A percentile compares a stretch with the other conserved stretches of the same genome.
Evolutionary conservation across 2,113 vertebrate genomes (phyloP).

Genomic region (Columbina picui): DNA sequence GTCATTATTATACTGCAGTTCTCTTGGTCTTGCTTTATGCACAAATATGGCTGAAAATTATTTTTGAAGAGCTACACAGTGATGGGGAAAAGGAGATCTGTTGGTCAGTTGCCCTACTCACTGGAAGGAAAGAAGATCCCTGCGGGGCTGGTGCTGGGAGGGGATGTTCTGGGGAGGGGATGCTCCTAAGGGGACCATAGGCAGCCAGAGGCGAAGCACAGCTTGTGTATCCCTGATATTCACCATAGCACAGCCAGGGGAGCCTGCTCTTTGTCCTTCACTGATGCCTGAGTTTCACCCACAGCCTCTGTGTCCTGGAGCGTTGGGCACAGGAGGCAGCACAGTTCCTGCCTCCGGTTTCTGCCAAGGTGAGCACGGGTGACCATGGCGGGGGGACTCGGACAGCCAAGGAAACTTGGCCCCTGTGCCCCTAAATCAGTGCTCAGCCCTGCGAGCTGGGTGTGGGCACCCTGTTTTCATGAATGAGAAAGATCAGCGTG

Average conservation of each 20-base stretch:
- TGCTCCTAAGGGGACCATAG: neutral
- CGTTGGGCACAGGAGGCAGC: rapidly evolving
- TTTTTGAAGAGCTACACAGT: neutral
- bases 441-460: neutral
- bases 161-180: neutral
- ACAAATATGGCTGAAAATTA: neutral
- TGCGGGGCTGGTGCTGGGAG: rapidly evolving
- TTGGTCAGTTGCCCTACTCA: neutral
- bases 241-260: neutral
- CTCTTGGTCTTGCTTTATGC: neutral
- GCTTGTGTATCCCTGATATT: neutral
- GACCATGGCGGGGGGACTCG: neutral
- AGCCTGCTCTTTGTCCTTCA: neutral
- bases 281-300: neutral
- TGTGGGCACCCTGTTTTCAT: neutral
- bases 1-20: neutral
- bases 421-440: neutral
- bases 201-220: neutral
- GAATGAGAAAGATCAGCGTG: neutral
- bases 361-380: rapidly evolving
- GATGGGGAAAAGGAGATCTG: neutral
- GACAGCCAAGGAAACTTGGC: neutral
- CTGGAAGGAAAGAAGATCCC: neutral
- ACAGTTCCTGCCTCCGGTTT: neutral
- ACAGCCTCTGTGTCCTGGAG: neutral